phyloP scores from a whole-genome alignment of 2,797 vertebrate species.

The Helarctos malayanus region DNA sequence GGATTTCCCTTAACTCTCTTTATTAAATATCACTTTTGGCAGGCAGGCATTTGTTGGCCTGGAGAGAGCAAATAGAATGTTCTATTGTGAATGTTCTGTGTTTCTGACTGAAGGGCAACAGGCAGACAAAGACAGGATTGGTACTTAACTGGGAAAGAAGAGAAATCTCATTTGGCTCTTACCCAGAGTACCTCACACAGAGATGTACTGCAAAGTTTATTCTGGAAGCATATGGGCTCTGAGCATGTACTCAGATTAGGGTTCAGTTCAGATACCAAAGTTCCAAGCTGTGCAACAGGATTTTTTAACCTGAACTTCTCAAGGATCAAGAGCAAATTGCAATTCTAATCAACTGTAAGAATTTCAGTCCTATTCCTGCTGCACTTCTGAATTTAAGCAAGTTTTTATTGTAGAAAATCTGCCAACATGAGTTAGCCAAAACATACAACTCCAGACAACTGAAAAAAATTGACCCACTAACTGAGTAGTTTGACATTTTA shows the following conservation, averaged over 20 bases:
- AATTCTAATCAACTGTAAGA: neutral
- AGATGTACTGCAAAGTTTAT: neutral
- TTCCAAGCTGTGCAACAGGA: neutral
- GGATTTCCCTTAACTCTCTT: neutral
- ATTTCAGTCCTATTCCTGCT: neutral
- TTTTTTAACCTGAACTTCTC: neutral
- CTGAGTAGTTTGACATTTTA: constrained; percentile 1
- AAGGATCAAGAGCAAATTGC: neutral
- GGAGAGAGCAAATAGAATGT: neutral
- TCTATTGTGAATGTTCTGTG: neutral
- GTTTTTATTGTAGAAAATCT: neutral
- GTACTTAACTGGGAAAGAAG: constrained; percentile 15
- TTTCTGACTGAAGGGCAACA: constrained; percentile 43
- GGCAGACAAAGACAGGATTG: neutral
- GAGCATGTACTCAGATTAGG: neutral
- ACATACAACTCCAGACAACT: neutral
- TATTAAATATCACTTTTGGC: constrained; percentile 20
- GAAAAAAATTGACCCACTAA: neutral
- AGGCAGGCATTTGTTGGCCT: neutral
- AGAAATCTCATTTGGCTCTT: neutral
- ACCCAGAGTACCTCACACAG: neutral
- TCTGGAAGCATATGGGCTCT: neutral
- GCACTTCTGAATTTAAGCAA: constrained; percentile 4
- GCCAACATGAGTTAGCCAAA: neutral
- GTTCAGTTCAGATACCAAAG: neutral